phyloP scores from a whole-genome alignment of 2,113 vertebrate genomes.

The Bujurquina vittata region DNA sequence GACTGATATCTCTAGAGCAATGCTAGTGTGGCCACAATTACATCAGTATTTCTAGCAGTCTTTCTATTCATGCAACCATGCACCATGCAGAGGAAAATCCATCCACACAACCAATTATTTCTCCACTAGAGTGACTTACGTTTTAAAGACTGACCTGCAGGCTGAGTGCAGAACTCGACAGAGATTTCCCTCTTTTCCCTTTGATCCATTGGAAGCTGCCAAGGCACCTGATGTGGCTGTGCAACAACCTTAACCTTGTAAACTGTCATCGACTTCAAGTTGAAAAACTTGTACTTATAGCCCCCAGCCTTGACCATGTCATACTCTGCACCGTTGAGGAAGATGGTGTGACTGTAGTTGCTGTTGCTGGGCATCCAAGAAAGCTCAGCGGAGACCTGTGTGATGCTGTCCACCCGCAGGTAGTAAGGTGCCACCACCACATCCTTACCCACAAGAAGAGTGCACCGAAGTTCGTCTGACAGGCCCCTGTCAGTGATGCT shows the following conservation, averaged over 20 bases:
- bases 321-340: conserved; percentile 93
- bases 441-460: conserved; percentile 92
- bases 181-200: conserved; percentile 92
- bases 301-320: conserved; percentile 90
- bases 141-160: conserved; percentile 86
- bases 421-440: conserved; percentile 94
- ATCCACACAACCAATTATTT: neutral
- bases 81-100: neutral
- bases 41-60: neutral
- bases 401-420: conserved; percentile 89
- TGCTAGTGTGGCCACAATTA: neutral
- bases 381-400: conserved; percentile 90
- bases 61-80: neutral
- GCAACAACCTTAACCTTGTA: conserved; percentile 93
- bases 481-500: conserved; percentile 88
- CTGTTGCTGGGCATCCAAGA: conserved; percentile 97
- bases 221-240: conserved; percentile 96
- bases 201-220: conserved; percentile 95
- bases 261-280: conserved; percentile 90
- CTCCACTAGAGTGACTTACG: neutral
- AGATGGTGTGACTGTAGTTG: conserved; percentile 95
- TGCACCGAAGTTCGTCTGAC: conserved; percentile 93
- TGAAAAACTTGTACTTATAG: conserved; percentile 93
- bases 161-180: conserved; percentile 93
- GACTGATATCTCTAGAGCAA: neutral